Evolutionary conservation across 37 sponge, comb jelly and placozoan species (phyloP).

Genomic region (Agelas oroides): DNA sequence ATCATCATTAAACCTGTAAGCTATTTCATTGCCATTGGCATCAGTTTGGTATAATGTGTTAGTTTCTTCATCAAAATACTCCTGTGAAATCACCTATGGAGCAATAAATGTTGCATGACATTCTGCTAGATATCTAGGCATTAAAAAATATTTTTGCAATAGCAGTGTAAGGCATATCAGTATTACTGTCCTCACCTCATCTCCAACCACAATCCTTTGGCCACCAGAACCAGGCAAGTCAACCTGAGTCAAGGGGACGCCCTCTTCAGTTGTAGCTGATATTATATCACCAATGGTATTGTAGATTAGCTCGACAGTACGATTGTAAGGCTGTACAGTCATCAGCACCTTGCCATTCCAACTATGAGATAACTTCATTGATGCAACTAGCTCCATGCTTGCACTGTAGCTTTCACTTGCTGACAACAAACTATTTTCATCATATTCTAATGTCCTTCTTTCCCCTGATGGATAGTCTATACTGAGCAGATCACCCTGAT

Average conservation of each 20-base stretch:
- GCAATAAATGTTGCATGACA: no score
- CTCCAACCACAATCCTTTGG: no score
- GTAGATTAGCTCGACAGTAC: not conserved
- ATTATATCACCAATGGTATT: not conserved
- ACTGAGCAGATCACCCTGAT: slow-evolving; percentile 8
- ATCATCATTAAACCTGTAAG: not conserved
- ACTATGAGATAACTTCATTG: not conserved
- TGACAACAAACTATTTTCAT: not conserved
- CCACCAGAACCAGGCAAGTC: no score
- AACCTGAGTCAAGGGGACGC: no score
- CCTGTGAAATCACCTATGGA: no score
- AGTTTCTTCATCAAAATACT: no score
- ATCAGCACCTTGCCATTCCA: slow-evolving; percentile 37
- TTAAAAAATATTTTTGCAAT: no score
- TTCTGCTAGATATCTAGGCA: no score
- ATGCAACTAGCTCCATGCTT: not conserved
- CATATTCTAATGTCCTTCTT: not conserved
- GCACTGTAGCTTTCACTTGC: not conserved
- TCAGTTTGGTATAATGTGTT: not conserved
- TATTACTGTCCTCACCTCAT: no score
- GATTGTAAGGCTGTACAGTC: not conserved
- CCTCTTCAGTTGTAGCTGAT: not conserved
- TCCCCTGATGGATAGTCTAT: not conserved
- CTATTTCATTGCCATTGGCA: not conserved
- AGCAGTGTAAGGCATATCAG: no score